phyloP scores from a whole-genome alignment of 1,140 invertebrate species.

The Triops longicaudatus region DNA sequence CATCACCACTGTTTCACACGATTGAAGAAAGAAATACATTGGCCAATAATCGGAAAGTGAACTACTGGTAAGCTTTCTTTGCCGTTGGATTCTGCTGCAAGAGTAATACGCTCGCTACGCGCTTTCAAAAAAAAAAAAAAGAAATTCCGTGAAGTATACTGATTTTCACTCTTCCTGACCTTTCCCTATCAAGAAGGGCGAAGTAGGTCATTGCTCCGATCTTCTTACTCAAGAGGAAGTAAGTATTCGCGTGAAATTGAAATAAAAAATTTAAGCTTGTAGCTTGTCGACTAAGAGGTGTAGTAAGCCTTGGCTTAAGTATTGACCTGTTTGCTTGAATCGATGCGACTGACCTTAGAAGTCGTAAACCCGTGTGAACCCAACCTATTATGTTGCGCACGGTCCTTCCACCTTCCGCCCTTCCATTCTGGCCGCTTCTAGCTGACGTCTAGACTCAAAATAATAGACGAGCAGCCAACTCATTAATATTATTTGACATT shows the following conservation, averaged over 20 bases:
- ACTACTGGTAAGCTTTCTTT: no score
- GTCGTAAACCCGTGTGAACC: not conserved
- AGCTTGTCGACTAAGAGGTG: not conserved
- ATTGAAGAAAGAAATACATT: not conserved
- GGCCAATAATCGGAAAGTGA: not conserved
- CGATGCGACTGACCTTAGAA: constrained; percentile 11
- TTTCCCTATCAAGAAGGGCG: no score
- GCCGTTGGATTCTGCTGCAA: no score
- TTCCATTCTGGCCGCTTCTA: not conserved
- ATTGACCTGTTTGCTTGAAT: constrained; percentile 7
- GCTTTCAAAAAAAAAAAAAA: no score
- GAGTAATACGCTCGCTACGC: no score
- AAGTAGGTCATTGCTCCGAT: no score
- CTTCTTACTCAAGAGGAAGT: no score
- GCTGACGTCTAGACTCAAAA: not conserved
- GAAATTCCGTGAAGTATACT: no score
- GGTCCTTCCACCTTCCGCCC: not conserved
- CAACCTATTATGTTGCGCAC: not conserved
- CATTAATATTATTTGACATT: not conserved
- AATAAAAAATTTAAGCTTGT: not conserved
- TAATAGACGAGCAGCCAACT: not conserved
- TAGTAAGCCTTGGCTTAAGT: not conserved
- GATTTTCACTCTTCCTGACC: no score
- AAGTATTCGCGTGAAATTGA: no score
- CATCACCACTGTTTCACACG: not conserved